Evolutionary conservation across 2,113 vertebrate genomes (phyloP).

Genomic region (Crotalus viridis): DNA sequence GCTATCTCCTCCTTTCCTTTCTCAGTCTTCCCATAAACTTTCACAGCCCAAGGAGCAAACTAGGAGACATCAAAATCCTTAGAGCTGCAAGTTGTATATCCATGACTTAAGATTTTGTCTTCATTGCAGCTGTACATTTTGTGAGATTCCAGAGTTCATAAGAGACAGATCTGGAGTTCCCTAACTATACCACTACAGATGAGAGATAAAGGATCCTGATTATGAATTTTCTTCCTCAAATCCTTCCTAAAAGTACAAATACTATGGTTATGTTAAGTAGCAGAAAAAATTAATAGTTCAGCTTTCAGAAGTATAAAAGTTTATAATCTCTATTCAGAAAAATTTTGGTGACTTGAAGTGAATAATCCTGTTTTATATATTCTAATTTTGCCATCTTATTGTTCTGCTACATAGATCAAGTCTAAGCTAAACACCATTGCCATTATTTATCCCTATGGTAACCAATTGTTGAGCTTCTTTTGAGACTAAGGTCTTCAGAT

Average conservation of each 20-base stretch:
- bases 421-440: not conserved
- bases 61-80: not conserved
- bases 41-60: not conserved
- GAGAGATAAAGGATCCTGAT: not conserved
- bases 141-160: not conserved
- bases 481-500: not conserved
- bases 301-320: not conserved
- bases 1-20: not conserved
- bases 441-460: not conserved
- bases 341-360: not conserved
- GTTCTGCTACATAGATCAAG: not conserved
- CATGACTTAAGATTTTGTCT: not conserved
- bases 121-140: not conserved
- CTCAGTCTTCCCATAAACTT: not conserved
- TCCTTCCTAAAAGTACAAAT: not conserved
- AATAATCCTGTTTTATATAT: not conserved
- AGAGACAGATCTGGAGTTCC: not conserved
- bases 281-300: not conserved
- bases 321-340: not conserved
- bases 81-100: not conserved
- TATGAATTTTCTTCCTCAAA: not conserved
- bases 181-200: not conserved
- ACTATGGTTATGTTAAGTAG: not conserved
- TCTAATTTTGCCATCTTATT: not conserved
- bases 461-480: not conserved